These are phyloP conservation scores for Apeltes quadracus DNA, from an alignment of 2,113 vertebrate species.

Conservation along the genomic window DNA sequence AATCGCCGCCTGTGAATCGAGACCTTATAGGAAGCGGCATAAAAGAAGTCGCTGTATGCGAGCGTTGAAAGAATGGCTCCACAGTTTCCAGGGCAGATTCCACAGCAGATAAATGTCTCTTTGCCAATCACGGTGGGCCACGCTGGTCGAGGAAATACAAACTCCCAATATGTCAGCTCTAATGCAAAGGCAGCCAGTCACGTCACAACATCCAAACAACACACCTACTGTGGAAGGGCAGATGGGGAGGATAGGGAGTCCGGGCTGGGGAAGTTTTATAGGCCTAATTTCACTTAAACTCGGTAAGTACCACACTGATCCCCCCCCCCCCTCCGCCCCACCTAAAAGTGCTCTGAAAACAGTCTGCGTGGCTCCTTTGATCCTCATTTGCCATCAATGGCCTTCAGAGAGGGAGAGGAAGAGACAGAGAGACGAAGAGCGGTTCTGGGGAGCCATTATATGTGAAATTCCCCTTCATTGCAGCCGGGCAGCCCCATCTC, in stretches of 20 bases:
- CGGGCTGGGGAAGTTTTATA: conserved; percentile 59
- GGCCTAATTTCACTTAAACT: conserved; percentile 71
- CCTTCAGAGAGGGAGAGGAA: conserved; percentile 55
- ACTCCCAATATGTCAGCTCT: conserved; percentile 65
- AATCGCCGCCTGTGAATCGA: conserved; percentile 48
- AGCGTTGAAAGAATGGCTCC: conserved; percentile 53
- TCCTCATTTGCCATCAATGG: conserved; percentile 61
- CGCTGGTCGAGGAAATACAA: conserved; percentile 65
- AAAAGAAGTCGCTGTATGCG: conserved; percentile 59
- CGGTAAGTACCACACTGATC: conserved; percentile 26
- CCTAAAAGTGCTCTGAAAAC: conserved; percentile 59
- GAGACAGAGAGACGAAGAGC: conserved; percentile 40
- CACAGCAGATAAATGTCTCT: conserved; percentile 70
- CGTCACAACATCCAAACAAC: conserved; percentile 60
- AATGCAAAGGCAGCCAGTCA: conserved; percentile 57
- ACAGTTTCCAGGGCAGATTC: conserved; percentile 61
- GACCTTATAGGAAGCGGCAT: conserved; percentile 38
- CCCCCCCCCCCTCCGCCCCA: not conserved
- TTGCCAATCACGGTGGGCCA: conserved; percentile 57
- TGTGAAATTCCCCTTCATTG: conserved; percentile 61
- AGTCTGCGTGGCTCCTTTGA: conserved; percentile 59
- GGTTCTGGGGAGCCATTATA: conserved; percentile 56
- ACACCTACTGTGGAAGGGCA: conserved; percentile 66
- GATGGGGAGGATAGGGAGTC: conserved; percentile 68
- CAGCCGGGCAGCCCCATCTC: conserved; percentile 60